phyloP scores from a whole-genome alignment of 2,797 vertebrate species.

The Molothrus aeneus region DNA sequence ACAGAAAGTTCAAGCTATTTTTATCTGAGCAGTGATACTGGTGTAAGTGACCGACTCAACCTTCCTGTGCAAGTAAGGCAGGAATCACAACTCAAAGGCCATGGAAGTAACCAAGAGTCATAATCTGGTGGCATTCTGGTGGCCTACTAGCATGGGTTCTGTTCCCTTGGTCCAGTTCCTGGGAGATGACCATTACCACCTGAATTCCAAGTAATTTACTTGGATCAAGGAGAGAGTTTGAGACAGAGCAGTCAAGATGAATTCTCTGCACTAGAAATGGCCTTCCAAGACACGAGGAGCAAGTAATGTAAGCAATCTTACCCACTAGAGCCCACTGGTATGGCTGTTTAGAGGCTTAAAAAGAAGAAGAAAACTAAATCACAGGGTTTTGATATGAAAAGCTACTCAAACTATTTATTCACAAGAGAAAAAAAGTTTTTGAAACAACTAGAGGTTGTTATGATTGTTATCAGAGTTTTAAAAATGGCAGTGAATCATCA shows the following conservation, averaged over 20 bases:
- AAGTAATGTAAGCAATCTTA: neutral
- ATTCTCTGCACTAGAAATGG: neutral
- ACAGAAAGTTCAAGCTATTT: constrained; percentile 41
- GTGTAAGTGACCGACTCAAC: neutral
- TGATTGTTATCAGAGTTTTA: constrained; percentile 66
- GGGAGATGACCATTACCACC: neutral
- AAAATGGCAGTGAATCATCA: constrained; percentile 73
- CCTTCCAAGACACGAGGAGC: neutral
- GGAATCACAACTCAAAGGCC: neutral
- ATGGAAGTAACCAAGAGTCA: neutral
- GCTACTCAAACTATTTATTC: constrained; percentile 21
- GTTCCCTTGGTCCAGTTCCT: neutral
- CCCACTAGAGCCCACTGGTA: neutral
- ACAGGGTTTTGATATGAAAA: neutral
- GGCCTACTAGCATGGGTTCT: neutral
- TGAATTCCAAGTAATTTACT: neutral
- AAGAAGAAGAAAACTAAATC: neutral
- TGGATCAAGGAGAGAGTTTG: neutral
- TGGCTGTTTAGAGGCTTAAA: neutral
- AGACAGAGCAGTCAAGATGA: neutral
- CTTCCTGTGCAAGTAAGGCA: neutral
- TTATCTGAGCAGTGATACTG: neutral
- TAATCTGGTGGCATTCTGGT: neutral
- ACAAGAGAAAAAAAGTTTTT: constrained; percentile 3
- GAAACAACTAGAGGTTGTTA: constrained; percentile 70